Base-by-base conservation (phyloP, 2,888 invertebrate genomes). In the Cremastinae sp. region DNA sequence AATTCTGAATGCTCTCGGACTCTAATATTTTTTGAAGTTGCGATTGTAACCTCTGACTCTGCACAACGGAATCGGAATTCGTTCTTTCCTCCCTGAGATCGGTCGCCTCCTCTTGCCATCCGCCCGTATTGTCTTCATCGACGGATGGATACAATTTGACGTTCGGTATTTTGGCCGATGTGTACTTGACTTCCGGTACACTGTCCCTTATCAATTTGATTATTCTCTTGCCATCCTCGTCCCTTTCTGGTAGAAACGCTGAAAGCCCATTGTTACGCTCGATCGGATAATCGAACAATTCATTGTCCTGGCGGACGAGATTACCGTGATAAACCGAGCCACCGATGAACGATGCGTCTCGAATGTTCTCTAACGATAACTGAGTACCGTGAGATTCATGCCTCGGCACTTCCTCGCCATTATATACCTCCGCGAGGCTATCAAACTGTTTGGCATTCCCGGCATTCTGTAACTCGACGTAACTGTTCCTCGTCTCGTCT, bases 361-460 rank as follows among this genome's bases (percentile, higher is more conserved):
- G 64, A 62, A 47, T 58, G 37, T 35, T 72, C 69, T 70, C 74
- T 43, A 53, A 74, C 47, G 75, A 47, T 56, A 71, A 65, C 59
- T 65, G 72, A 69, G 28, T 51, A 47, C 47, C 58, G 64, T 69
- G 53, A 35, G 61, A 73, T 73, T 75, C 55, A 55, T 75, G 66
- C 43, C 72, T 61, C 61, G 28, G 49, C 28, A 41, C 41, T 58
- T 56, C 39, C 55, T 56, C 56, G 10, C 53, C 45, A 41, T 74
- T 43, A 51, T 78, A 61, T 37, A 39, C 20, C 28, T 51, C 64
- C 28, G n/a, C 28, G 45, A 55, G 55, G 39, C 45, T 53, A 70
- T 68, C 53, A 56, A 62, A 61, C 78, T 78, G 79, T 74, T 78
- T 75, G 68, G 61, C 59, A 70, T 79, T 79, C 73, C 56, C 65